phyloP scores from a whole-genome alignment of 2,888 invertebrate species.

The Mimachlamys varia region DNA sequence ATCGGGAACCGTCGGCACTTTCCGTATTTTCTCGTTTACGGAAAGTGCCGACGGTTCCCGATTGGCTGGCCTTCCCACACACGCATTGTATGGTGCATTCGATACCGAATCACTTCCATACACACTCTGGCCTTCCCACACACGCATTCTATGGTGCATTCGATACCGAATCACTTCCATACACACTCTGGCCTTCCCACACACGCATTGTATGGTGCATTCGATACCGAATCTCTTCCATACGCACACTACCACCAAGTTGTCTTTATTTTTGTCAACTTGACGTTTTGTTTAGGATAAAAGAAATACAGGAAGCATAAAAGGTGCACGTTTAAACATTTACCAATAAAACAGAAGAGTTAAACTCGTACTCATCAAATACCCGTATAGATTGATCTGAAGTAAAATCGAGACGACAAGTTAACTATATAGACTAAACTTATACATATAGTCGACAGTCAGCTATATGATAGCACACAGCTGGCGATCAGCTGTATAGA shows the following conservation, averaged over 20 bases:
- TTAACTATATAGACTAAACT: too few relatives aligned
- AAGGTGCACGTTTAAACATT: background rate
- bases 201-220: too few relatives aligned
- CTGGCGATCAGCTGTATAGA: too few relatives aligned
- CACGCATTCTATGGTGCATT: background rate
- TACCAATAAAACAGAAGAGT: background rate
- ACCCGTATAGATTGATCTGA: slow-evolving; percentile 1
- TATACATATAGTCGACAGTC: too few relatives aligned
- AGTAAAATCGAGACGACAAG: background rate
- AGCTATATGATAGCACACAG: background rate
- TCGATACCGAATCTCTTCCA: background rate
- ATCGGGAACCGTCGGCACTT: too few relatives aligned
- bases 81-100: too few relatives aligned
- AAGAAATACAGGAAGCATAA: background rate
- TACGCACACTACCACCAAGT: background rate
- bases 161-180: background rate
- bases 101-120: too few relatives aligned
- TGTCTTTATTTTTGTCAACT: background rate
- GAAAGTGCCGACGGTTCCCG: too few relatives aligned
- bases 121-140: too few relatives aligned
- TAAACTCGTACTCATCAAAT: background rate
- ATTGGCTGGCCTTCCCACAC: too few relatives aligned
- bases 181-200: too few relatives aligned
- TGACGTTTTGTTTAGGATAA: background rate
- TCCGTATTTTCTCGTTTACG: too few relatives aligned